A percentile compares a stretch with the other conserved stretches of the same genome.
These are phyloP conservation scores for Casuarius casuarius DNA, from an alignment of 2,113 vertebrate species.

Conservation along the genomic window DNA sequence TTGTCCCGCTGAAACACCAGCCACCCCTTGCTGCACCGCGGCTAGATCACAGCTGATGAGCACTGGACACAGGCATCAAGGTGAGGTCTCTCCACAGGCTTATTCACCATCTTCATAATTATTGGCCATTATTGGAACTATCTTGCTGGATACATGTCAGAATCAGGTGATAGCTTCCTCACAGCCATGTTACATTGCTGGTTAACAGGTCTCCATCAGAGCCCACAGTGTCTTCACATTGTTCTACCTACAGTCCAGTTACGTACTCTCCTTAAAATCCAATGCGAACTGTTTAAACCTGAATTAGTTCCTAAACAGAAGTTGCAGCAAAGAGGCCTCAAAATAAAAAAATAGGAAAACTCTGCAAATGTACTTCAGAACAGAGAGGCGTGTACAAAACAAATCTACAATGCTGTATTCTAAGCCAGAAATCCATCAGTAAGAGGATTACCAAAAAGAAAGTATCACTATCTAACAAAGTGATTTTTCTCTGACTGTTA, in stretches of 20 bases:
- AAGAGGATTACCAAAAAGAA: constrained; percentile 29
- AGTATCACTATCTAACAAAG: background rate
- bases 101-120: background rate
- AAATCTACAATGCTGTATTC: background rate
- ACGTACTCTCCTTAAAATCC: background rate
- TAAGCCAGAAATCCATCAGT: constrained; percentile 14
- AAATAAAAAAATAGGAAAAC: background rate
- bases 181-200: background rate
- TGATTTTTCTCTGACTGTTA: constrained; percentile 16
- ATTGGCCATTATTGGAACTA: background rate
- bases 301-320: background rate
- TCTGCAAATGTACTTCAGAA: background rate
- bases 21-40: background rate
- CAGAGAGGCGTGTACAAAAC: background rate
- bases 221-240: background rate
- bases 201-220: background rate
- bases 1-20: background rate
- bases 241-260: background rate
- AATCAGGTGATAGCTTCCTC: background rate
- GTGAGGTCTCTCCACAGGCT: background rate
- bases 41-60: background rate
- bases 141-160: background rate
- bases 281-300: background rate
- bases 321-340: background rate
- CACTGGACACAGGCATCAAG: background rate